phyloP scores from a whole-genome alignment of 2,113 vertebrate species.

The Rafetus swinhoei region DNA sequence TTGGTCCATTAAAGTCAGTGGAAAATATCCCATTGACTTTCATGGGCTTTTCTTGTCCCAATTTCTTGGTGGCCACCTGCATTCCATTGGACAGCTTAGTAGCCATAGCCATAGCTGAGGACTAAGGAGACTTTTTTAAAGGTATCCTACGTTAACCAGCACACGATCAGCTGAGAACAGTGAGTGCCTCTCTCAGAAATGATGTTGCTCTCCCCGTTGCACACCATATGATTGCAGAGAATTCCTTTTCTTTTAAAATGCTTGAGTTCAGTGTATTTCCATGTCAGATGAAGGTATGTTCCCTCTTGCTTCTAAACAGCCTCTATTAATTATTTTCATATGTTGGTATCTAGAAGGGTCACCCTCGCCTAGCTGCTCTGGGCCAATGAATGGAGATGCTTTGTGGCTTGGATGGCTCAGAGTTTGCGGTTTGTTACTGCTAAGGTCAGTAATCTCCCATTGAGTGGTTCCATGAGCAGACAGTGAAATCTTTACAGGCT shows the following conservation, averaged over 20 bases:
- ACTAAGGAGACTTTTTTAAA: conserved; percentile 1
- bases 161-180: background rate
- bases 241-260: background rate
- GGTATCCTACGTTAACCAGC: background rate
- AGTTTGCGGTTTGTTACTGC: rapidly evolving
- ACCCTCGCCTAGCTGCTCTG: background rate
- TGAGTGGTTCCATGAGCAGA: rapidly evolving
- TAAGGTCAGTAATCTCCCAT: background rate
- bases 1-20: no score
- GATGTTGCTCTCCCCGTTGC: background rate
- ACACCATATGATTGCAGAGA: rapidly evolving
- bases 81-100: background rate
- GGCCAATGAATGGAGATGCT: background rate
- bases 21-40: no score
- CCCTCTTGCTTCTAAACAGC: background rate
- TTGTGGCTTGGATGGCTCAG: background rate
- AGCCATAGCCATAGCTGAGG: background rate
- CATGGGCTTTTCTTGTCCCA: background rate
- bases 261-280: background rate
- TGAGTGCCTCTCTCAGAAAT: background rate
- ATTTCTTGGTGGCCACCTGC: background rate
- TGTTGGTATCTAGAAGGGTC: background rate
- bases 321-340: rapidly evolving
- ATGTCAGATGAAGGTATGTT: background rate
- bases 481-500: background rate